phyloP scores from a whole-genome alignment of 2,888 invertebrate species.

The Auanema sp. region DNA sequence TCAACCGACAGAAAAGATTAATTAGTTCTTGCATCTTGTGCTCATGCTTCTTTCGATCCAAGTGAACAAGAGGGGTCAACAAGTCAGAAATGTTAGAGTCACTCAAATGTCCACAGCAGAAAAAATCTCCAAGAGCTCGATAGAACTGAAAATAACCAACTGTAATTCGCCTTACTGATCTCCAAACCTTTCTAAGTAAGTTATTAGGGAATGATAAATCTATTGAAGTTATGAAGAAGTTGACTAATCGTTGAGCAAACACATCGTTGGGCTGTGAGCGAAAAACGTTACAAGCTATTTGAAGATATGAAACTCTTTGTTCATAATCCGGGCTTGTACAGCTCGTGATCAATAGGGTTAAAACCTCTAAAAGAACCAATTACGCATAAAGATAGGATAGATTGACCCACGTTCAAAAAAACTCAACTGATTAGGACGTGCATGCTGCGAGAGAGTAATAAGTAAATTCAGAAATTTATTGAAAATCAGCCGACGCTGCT shows the following conservation, averaged over 20 bases:
- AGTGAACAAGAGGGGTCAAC: not conserved
- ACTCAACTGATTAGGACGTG: not conserved
- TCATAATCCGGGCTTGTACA: not conserved
- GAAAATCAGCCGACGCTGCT: conserved; percentile 3
- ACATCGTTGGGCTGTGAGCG: conserved; percentile 6
- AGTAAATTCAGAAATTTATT: conserved; percentile 11
- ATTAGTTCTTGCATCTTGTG: conserved; percentile 1
- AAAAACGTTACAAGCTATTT: conserved; percentile 14
- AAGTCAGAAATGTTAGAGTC: not conserved
- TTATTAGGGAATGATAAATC: not conserved
- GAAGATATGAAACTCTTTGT: conserved; percentile 6
- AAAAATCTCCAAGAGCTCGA: conserved; percentile 1
- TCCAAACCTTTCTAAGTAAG: conserved; percentile 7
- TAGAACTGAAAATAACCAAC: conserved; percentile 5
- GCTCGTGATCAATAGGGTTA: not conserved
- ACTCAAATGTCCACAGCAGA: conserved; percentile 4
- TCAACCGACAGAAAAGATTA: conserved; percentile 31
- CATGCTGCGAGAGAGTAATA: conserved; percentile 5
- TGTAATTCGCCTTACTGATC: not conserved
- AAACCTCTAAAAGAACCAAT: not conserved
- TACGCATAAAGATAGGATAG: not conserved
- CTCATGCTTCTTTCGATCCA: not conserved
- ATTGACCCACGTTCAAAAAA: conserved; percentile 8
- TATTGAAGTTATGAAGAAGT: conserved; percentile 6
- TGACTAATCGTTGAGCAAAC: conserved; percentile 5